Evolutionary conservation across 2,888 invertebrate genomes (phyloP), one percentile per base, ranked within the genome.

Genomic region (Sialis fuliginosa): DNA sequence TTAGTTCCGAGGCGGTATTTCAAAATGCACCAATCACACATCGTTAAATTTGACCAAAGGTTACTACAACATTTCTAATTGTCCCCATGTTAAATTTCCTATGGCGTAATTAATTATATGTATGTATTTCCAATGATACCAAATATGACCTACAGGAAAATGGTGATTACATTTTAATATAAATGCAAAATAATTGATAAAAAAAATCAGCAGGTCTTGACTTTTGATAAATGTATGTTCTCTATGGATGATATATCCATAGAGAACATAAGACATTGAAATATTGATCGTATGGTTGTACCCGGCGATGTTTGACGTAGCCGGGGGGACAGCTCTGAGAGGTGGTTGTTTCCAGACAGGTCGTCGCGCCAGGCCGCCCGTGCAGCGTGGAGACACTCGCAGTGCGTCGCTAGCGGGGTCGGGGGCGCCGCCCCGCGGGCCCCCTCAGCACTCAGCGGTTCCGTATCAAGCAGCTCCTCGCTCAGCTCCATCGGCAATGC

Each of bases 321-420:
- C 31, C 39, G 34, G 30, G 42, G n/a, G 35, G 33, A 22, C 42
- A 48, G 37, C 37, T 42, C 42, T 45, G 42, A 45, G 76, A 76
- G 75, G 75, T 73, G 75, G 71, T 41, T 43, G 42, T 75, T 81
- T 82, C 80, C 81, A 82, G 81, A 82, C 81, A 82, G 81, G 81
- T 81, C 81, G 81, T 74, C 81, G 81, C 81, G 81, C 79, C 80
- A 81, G 80, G 75, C 79, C 78, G 80, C 78, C 72, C 79, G 81
- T 75, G 78, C 80, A 75, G 81, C 81, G 80, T 82, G 81, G 81
- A 81, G 80, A 75, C 81, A 82, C 75, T 81, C 81, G 71, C 81
- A 81, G 72, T 81, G 81, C 74, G 78, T 82, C 74, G 77, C 80
- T 71, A 80, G 80, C 68, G 80, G 81, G 63, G 58, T 60, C 66